Conservation (phyloP, 2,888 invertebrate genomes). For the Zygothrica quintamaculata region DNA sequence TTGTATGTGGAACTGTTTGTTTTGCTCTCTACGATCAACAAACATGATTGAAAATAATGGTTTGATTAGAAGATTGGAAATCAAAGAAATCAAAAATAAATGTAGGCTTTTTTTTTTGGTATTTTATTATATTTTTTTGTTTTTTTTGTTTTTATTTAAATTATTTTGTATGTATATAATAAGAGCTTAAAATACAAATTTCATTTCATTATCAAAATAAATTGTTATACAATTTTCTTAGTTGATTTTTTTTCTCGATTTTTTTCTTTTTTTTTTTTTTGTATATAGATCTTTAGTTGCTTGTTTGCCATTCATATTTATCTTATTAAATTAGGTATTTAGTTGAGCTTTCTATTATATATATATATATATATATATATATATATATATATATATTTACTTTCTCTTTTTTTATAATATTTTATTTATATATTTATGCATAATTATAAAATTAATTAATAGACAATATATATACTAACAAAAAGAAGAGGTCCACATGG, state of each 20-base stretch:
- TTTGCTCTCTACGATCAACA: no score
- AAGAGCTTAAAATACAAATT: constrained; percentile 77
- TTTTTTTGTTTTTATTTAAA: constrained; percentile 63
- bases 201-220: constrained; percentile 77
- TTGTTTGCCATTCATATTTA: constrained; percentile 20
- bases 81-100: no score
- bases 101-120: no score
- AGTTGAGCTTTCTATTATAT: constrained; percentile 48
- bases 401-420: constrained; percentile 15
- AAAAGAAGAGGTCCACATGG: constrained; percentile 74
- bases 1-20: no score
- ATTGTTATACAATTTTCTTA: constrained; percentile 79
- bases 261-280: constrained; percentile 34
- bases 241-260: constrained; percentile 49
- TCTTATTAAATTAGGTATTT: constrained; percentile 51
- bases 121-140: not conserved
- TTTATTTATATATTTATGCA: constrained; percentile 33
- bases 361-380: constrained; percentile 22
- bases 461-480: constrained; percentile 76
- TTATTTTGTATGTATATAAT: constrained; percentile 73
- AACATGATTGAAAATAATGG: no score
- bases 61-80: no score
- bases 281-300: constrained; percentile 59
- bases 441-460: constrained; percentile 72
- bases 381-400: constrained; percentile 35